These are phyloP conservation scores for Cremastobaeus sp. DNA, from an alignment of 2,888 invertebrate genomes.

Conservation along the genomic window DNA sequence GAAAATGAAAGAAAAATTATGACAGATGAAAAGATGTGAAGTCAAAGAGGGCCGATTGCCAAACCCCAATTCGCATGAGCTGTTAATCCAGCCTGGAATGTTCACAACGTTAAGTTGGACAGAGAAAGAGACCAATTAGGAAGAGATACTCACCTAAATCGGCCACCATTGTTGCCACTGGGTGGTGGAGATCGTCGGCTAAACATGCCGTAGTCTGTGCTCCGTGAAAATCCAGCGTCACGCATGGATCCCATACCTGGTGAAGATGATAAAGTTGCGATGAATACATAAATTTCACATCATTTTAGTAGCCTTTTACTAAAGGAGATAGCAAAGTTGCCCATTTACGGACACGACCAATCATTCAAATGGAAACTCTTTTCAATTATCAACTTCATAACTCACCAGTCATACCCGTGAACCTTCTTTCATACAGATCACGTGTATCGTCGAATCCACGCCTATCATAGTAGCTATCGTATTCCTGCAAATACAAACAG, in stretches of 20 bases:
- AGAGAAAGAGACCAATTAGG: slow-evolving; percentile 63
- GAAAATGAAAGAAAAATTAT: slow-evolving; percentile 17
- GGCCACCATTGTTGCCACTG: slow-evolving; percentile 75
- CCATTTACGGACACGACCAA: too few relatives aligned
- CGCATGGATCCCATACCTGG: slow-evolving; percentile 85
- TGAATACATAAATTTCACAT: slow-evolving; percentile 45
- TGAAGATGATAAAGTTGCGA: slow-evolving; percentile 77
- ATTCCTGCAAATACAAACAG: slow-evolving; percentile 77
- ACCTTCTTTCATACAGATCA: slow-evolving; percentile 89
- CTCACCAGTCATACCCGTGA: slow-evolving; percentile 81
- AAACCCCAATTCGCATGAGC: slow-evolving; percentile 76
- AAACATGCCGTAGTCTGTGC: slow-evolving; percentile 87
- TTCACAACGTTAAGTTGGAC: slow-evolving; percentile 76
- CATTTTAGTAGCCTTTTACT: slow-evolving; percentile 36
- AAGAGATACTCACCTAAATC: slow-evolving; percentile 76
- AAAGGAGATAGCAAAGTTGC: not conserved
- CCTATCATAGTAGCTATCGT: slow-evolving; percentile 90
- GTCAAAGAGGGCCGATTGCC: slow-evolving; percentile 64
- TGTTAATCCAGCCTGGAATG: slow-evolving; percentile 74
- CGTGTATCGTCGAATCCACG: slow-evolving; percentile 87
- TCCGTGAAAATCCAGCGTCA: slow-evolving; percentile 81
- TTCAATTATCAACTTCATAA: slow-evolving; percentile 27
- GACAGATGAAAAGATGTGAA: slow-evolving; percentile 51
- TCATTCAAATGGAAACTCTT: not conserved
- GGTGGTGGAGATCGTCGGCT: slow-evolving; percentile 88